Conservation (phyloP, 2,888 invertebrate species). For the Oasisia sp. region DNA sequence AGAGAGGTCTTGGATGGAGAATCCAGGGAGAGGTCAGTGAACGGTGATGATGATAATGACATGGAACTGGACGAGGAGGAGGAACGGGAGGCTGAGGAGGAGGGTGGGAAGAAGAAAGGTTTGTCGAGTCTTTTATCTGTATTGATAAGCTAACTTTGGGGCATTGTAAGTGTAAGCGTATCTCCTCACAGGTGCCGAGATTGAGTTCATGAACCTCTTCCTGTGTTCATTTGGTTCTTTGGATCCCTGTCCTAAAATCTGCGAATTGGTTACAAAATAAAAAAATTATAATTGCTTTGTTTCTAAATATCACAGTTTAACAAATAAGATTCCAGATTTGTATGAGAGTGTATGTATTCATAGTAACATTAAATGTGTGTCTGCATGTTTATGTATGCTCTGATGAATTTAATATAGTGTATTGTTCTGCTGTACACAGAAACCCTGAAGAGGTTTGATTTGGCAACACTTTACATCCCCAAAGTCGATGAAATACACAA, state of each 20-base stretch:
- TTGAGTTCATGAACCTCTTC: too few relatives aligned
- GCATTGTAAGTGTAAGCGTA: too few relatives aligned
- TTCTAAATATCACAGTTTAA: too few relatives aligned
- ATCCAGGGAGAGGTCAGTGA: not conserved
- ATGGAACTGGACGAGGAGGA: not conserved
- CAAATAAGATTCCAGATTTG: too few relatives aligned
- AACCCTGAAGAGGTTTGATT: not conserved
- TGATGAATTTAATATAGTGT: not conserved
- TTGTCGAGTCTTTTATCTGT: not conserved
- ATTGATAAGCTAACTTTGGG: too few relatives aligned
- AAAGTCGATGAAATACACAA: slow-evolving; percentile 12
- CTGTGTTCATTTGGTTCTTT: too few relatives aligned
- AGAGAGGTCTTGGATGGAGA: not conserved
- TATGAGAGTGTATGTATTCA: too few relatives aligned
- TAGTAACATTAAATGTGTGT: too few relatives aligned
- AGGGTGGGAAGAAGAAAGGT: not conserved
- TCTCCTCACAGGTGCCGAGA: too few relatives aligned
- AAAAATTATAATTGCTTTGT: too few relatives aligned
- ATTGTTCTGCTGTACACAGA: not conserved
- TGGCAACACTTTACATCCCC: slow-evolving; percentile 3
- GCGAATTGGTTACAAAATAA: too few relatives aligned
- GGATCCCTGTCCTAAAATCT: too few relatives aligned
- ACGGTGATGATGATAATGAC: not conserved
- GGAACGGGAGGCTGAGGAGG: not conserved
- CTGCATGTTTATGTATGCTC: not conserved